Conservation (phyloP, 2,113 vertebrate species). For the Micromys minutus region DNA sequence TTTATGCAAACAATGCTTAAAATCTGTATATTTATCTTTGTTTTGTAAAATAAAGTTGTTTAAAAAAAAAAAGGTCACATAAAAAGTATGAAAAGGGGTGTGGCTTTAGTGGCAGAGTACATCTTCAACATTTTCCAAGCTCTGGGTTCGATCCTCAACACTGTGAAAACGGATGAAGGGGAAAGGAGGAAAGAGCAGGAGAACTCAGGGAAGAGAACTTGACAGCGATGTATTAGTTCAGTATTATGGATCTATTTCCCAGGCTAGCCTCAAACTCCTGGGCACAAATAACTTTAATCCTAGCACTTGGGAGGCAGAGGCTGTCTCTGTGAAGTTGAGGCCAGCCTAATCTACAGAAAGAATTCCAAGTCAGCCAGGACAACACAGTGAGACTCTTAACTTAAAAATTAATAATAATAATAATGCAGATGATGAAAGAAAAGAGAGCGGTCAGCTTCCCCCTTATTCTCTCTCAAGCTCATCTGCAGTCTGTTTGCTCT, state of each 20-base stretch:
- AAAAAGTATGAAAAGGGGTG: neutral
- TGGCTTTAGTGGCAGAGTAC: neutral
- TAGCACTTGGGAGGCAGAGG: neutral
- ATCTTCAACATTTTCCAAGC: neutral
- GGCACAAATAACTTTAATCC: neutral
- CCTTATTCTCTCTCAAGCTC: neutral
- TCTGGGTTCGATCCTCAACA: neutral
- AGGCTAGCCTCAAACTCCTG: neutral
- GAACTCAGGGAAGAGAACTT: neutral
- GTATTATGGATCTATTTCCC: neutral
- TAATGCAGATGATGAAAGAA: neutral
- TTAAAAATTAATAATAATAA: neutral
- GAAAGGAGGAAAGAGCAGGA: neutral
- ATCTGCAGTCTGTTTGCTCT: neutral
- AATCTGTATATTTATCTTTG: too few relatives aligned
- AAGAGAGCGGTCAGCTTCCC: neutral
- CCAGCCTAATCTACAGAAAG: neutral
- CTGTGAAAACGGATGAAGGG: neutral
- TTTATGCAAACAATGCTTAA: too few relatives aligned
- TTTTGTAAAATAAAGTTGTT: too few relatives aligned
- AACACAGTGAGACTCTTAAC: neutral
- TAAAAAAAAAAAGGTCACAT: constrained; percentile 29
- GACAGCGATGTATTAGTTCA: neutral
- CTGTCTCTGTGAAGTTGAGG: neutral
- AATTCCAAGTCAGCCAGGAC: neutral